Evolutionary conservation across 2,888 invertebrate genomes (phyloP).

Genomic region (Rhamphomyia laevipes): DNA sequence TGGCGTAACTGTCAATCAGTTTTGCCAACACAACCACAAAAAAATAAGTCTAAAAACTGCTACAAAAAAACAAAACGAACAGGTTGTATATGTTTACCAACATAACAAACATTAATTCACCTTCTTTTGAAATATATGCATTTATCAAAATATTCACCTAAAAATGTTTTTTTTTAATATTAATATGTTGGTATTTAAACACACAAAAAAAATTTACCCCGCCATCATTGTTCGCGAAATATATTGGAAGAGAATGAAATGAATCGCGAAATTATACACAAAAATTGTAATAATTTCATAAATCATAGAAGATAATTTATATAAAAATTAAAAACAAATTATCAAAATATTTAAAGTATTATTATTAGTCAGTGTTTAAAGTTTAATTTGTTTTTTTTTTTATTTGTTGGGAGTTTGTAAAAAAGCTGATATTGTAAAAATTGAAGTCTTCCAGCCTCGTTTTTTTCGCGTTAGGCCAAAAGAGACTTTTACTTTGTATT

Average conservation of each 20-base stretch:
- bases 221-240: background rate
- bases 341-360: too few relatives aligned
- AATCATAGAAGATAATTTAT: too few relatives aligned
- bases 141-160: slow-evolving; percentile 26
- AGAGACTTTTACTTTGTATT: slow-evolving; percentile 17
- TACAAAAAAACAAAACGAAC: too few relatives aligned
- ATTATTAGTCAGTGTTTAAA: too few relatives aligned
- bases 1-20: too few relatives aligned
- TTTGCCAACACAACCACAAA: too few relatives aligned
- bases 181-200: slow-evolving; percentile 4
- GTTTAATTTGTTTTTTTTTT: too few relatives aligned
- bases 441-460: slow-evolving; percentile 10
- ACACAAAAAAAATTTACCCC: slow-evolving; percentile 3
- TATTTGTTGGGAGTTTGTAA: too few relatives aligned
- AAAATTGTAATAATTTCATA: slow-evolving; percentile 8
- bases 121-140: slow-evolving; percentile 19
- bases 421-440: background rate
- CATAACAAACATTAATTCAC: too few relatives aligned
- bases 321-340: too few relatives aligned
- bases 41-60: too few relatives aligned
- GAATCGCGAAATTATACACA: slow-evolving; percentile 9
- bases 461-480: slow-evolving; percentile 13
- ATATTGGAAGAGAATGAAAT: slow-evolving; percentile 6
- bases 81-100: too few relatives aligned
- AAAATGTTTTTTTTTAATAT: slow-evolving; percentile 16